Conservation (phyloP, 2,113 vertebrate genomes). For the Podocnemis expansa region DNA sequence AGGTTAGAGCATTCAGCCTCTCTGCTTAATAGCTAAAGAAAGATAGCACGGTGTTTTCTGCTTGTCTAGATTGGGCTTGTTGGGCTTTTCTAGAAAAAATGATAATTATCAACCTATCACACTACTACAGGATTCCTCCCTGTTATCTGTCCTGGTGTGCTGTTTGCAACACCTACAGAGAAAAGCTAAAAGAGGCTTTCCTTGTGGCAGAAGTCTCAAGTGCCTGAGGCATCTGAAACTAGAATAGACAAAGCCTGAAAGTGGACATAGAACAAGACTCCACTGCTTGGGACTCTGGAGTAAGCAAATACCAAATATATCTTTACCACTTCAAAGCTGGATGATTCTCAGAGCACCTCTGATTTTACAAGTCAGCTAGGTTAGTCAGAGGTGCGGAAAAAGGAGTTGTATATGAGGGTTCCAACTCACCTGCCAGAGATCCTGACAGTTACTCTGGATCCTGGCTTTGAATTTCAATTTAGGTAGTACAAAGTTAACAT, state of each 20-base stretch:
- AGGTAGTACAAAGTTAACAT: not conserved
- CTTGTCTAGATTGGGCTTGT: not conserved
- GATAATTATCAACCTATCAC: not conserved
- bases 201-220: not conserved
- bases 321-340: not conserved
- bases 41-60: not conserved
- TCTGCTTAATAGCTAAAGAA: not conserved
- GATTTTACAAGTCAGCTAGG: not conserved
- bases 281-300: not conserved
- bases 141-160: not conserved
- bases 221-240: rapidly evolving
- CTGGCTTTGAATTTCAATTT: not conserved
- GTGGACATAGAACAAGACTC: rapidly evolving
- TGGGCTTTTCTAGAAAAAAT: not conserved
- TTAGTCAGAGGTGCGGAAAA: not conserved
- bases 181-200: rapidly evolving
- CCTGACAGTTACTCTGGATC: rapidly evolving
- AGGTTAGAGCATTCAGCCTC: not conserved
- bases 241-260: not conserved
- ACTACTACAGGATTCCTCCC: rapidly evolving
- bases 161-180: rapidly evolving
- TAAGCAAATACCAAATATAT: rapidly evolving
- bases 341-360: too few species aligned
- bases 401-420: rapidly evolving
- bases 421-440: not conserved